Conservation (phyloP, 2,888 invertebrate species). For the Cataglyphis altisquamis region DNA sequence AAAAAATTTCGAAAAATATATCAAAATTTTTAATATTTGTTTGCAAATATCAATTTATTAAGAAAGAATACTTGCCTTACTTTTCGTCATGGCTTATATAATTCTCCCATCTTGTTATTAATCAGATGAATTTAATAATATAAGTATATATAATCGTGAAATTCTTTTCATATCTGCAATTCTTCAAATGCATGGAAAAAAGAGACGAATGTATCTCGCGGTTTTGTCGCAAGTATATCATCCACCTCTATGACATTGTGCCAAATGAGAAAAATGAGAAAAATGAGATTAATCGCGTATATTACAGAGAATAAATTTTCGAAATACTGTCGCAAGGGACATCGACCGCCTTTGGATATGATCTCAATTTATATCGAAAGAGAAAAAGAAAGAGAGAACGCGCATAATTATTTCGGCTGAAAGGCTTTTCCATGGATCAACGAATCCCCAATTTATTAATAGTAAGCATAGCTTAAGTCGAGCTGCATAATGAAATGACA, state of each 20-base stretch:
- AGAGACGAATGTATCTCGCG: background rate
- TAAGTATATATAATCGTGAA: background rate
- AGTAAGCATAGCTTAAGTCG: conserved; percentile 25
- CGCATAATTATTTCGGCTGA: conserved; percentile 12
- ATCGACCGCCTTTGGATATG: background rate
- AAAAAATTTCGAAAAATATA: background rate
- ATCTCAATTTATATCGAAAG: background rate
- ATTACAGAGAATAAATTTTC: background rate
- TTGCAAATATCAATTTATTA: conserved; percentile 8
- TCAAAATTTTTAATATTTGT: conserved; percentile 10
- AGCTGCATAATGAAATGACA: conserved; percentile 6
- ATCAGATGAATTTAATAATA: conserved; percentile 23
- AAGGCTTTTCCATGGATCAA: conserved; percentile 23
- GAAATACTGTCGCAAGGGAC: background rate
- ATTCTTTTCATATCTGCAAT: conserved; percentile 1
- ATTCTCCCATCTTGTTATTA: conserved; percentile 10
- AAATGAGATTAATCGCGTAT: conserved; percentile 6
- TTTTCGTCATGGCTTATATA: background rate
- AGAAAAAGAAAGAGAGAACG: background rate
- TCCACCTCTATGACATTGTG: conserved; percentile 24
- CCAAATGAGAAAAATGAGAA: conserved; percentile 40
- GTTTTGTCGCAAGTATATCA: conserved; percentile 17
- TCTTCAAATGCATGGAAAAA: background rate
- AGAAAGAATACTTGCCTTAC: conserved; percentile 17
- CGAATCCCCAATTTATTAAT: conserved; percentile 32